These are phyloP conservation scores for Drosophila asahinai DNA, from an alignment of 1,140 invertebrate species.

Conservation along the genomic window DNA sequence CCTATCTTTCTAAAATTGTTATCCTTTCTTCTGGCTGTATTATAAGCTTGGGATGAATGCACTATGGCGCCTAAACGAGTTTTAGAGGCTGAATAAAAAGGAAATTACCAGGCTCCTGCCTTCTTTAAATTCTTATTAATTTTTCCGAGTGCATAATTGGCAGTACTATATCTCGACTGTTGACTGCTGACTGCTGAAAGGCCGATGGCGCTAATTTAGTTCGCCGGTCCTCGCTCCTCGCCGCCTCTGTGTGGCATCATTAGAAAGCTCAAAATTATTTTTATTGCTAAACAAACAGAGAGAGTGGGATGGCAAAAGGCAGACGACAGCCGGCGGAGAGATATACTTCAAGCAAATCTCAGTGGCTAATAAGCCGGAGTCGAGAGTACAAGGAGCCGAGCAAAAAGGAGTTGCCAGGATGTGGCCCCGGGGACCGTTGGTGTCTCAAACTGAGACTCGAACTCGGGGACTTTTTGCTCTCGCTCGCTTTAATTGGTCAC, in stretches of 20 bases:
- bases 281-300: slow-evolving; percentile 76
- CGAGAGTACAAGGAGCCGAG: slow-evolving; percentile 8
- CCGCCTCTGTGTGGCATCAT: slow-evolving; percentile 54
- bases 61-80: too few species aligned
- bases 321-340: not conserved
- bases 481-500: slow-evolving; percentile 77
- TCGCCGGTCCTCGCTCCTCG: slow-evolving; percentile 28
- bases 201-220: slow-evolving; percentile 62
- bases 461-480: slow-evolving; percentile 57
- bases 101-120: too few species aligned
- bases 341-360: slow-evolving; percentile 65
- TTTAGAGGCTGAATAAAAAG: too few species aligned
- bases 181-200: slow-evolving; percentile 47
- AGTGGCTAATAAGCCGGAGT: slow-evolving; percentile 42
- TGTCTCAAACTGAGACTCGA: slow-evolving; percentile 14
- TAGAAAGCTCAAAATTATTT: slow-evolving; percentile 75
- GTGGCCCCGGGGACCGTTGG: slow-evolving; percentile 31
- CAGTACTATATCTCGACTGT: slow-evolving; percentile 17
- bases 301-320: not conserved
- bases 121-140: too few species aligned
- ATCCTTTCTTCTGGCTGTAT: not conserved
- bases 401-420: slow-evolving; percentile 36
- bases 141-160: slow-evolving; percentile 9
- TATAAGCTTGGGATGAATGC: too few species aligned
- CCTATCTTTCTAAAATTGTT: too few species aligned